Evolutionary conservation across 2,797 vertebrate species (phyloP), one percentile per base, ranked within the genome.

Genomic region (Xenopus petersii): DNA sequence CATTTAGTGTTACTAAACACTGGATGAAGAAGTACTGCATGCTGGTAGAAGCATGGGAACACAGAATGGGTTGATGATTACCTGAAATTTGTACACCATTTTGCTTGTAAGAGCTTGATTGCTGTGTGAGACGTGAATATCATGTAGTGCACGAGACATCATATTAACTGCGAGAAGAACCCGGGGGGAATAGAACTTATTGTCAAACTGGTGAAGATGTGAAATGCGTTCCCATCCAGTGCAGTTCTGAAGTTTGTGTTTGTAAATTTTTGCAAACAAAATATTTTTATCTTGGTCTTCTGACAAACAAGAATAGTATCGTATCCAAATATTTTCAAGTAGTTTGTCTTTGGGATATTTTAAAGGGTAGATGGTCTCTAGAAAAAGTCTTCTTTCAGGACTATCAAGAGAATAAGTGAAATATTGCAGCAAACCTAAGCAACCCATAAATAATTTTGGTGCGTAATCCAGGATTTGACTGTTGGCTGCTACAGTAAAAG

Each of bases 321-420:
- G 1, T 10, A 66, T 11, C 36, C 21, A 60, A 60, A 74, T 30
- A 61, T 74, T 64, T 17, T 74, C 46, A 16, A 74, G 55, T 48
- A 67, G 30, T 48, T 64, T 64, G 15, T 74, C 64, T n/a, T 10
- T 5, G 9, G 55, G 56, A 0, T 42, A 46, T 4, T 13, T 51
- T 51, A 12, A 49, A 1, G 15, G 56, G 36, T 60, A 17, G 5
- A 36, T 13, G 10, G 21, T 60, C 11, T 51, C 6, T 3, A 74
- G 30, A 11, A 49, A 51, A 17, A 0, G 5, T 3, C 33, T 12
- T 0, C 67, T 16, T 26, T 36, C 10, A 33, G 56, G 24, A 74
- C 33, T 10, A 12, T 21, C 11, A 16, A 17, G 1, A 56, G 16
- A 16, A 17, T 11, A 11, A 1, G 5, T 16, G 15, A 8, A 10